phyloP scores from a whole-genome alignment of 2,888 invertebrate species.

The Venustoraphidia nigricollis region DNA sequence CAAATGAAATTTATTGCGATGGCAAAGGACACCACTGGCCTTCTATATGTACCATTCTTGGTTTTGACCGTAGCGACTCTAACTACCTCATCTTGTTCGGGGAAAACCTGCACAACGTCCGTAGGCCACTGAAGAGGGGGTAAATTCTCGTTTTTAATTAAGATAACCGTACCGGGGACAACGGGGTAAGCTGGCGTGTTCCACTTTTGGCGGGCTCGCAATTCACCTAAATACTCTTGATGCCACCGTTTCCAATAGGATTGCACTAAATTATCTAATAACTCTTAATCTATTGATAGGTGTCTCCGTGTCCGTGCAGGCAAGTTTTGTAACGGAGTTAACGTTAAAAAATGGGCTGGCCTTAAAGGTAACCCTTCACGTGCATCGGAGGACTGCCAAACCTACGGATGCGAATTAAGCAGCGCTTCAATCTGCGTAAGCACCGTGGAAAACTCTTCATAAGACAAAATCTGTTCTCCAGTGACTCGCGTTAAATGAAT shows the following conservation, averaged over 20 bases:
- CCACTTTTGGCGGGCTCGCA: constrained; percentile 1
- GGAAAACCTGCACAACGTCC: no score
- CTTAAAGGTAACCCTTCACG: constrained; percentile 4
- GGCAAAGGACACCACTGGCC: no score
- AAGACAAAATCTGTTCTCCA: no score
- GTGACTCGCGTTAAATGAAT: no score
- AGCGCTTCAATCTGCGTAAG: constrained; percentile 7
- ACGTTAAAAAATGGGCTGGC: constrained; percentile 6
- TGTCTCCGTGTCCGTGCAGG: background rate
- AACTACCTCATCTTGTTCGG: no score
- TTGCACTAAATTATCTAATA: constrained; percentile 1
- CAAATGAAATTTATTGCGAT: no score
- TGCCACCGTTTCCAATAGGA: constrained; percentile 5
- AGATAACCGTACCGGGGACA: background rate
- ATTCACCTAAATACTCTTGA: no score
- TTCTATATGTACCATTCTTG: no score
- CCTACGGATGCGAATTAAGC: constrained; percentile 10
- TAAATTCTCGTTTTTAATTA: background rate
- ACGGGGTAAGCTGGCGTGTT: background rate
- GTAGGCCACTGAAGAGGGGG: no score
- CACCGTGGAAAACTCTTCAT: no score
- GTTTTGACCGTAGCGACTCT: no score
- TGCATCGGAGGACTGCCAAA: constrained; percentile 3
- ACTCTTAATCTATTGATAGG: background rate
- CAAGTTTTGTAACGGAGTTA: constrained; percentile 4